Evolutionary conservation across 92 coral and sea anemone species (phyloP).

Genomic region (Zoanthus sansibaricus): DNA sequence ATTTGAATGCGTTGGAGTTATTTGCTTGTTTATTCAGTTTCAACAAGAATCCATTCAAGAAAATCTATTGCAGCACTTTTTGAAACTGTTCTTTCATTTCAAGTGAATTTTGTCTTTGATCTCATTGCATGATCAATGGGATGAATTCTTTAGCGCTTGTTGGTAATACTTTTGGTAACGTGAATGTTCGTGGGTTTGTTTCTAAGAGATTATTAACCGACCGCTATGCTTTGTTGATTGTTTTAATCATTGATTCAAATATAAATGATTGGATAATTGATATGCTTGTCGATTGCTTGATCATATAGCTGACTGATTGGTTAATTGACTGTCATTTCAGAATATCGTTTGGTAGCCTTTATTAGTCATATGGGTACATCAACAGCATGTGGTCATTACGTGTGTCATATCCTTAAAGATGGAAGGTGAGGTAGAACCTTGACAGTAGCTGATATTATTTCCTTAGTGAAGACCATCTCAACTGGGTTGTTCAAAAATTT

Average conservation of each 20-base stretch:
- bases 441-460: neutral
- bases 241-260: neutral
- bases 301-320: neutral
- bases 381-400: conserved; percentile 96
- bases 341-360: conserved; percentile 88
- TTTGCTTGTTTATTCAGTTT: neutral
- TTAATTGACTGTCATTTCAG: conserved; percentile 30
- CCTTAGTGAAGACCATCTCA: neutral
- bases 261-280: neutral
- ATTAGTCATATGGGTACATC: conserved; percentile 99
- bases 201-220: no score
- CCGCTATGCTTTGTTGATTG: neutral
- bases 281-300: neutral
- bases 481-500: no score
- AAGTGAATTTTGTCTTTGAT: no score
- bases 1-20: no score
- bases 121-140: neutral
- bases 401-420: conserved; percentile 93
- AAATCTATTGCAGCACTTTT: no score
- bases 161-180: neutral
- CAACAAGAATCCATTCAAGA: no score
- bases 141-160: neutral
- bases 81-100: no score
- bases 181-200: no score
- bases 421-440: conserved; percentile 73